Conservation (phyloP, 2,888 invertebrate genomes). For the Plagiodera versicolora region DNA sequence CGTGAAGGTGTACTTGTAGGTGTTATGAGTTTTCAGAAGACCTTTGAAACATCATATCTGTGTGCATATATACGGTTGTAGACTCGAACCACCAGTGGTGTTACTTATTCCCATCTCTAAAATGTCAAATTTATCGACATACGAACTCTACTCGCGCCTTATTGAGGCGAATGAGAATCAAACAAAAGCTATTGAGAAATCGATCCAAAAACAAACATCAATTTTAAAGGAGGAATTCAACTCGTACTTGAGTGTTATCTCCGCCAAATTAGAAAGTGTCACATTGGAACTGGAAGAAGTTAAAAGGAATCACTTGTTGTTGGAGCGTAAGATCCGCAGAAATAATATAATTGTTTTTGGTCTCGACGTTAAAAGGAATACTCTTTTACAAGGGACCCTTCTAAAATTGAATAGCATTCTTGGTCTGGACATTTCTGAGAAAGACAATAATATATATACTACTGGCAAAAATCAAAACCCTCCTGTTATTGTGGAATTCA, state of each 20-base stretch:
- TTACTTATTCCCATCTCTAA: not conserved
- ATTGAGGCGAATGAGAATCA: not conserved
- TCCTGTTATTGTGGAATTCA: not conserved
- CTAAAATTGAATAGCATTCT: not conserved
- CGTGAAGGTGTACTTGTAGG: too few species aligned
- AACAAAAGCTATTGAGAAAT: not conserved
- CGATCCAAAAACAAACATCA: not conserved
- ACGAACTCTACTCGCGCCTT: not conserved
- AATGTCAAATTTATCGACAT: not conserved
- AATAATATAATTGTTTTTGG: conserved; percentile 7
- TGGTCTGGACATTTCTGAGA: not conserved
- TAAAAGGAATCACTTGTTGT: not conserved
- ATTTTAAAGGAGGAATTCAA: conserved; percentile 1
- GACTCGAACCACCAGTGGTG: not conserved
- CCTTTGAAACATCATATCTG: too few species aligned
- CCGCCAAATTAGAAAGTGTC: not conserved
- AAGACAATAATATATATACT: not conserved
- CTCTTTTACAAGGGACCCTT: not conserved
- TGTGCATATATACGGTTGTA: not conserved
- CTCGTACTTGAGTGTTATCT: not conserved
- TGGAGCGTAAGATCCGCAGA: not conserved
- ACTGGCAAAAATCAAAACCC: not conserved
- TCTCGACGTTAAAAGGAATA: not conserved
- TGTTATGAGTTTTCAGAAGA: too few species aligned
- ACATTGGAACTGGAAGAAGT: not conserved